phyloP scores from a whole-genome alignment of 1,140 invertebrate species.

The Colletes gigas region DNA sequence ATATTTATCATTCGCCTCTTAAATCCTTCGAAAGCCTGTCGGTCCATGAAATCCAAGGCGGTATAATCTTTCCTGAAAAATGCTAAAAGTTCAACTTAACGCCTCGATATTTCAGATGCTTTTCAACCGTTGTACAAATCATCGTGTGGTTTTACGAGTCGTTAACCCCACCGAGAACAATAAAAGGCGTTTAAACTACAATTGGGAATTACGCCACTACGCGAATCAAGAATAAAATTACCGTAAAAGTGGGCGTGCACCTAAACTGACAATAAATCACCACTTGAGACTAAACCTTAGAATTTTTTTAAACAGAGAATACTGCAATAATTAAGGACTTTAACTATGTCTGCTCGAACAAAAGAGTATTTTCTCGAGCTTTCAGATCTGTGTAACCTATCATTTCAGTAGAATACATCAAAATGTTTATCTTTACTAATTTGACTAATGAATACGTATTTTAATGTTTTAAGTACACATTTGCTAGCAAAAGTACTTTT shows the following conservation, averaged over 20 bases:
- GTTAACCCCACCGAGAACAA: conserved; percentile 10
- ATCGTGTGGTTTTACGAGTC: not conserved
- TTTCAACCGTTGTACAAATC: conserved; percentile 30
- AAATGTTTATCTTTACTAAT: no score
- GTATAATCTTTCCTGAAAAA: conserved; percentile 56
- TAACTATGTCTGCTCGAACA: not conserved
- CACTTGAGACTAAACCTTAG: not conserved
- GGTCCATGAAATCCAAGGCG: conserved; percentile 16
- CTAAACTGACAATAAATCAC: not conserved
- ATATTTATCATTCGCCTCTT: conserved; percentile 68
- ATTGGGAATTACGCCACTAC: not conserved
- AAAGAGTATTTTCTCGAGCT: no score
- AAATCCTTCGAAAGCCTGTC: conserved; percentile 56
- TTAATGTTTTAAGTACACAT: no score
- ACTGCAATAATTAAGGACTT: not conserved
- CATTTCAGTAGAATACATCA: no score
- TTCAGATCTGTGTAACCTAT: no score
- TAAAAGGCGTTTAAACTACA: not conserved
- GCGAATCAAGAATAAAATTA: not conserved
- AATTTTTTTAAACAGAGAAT: no score
- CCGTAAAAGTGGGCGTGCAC: not conserved
- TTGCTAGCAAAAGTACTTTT: no score
- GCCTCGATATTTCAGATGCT: conserved; percentile 55
- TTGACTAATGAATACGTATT: no score
- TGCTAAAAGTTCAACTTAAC: conserved; percentile 59